Base-by-base conservation (phyloP, 2,888 invertebrate species). In the Pardosa pseudoannulata region DNA sequence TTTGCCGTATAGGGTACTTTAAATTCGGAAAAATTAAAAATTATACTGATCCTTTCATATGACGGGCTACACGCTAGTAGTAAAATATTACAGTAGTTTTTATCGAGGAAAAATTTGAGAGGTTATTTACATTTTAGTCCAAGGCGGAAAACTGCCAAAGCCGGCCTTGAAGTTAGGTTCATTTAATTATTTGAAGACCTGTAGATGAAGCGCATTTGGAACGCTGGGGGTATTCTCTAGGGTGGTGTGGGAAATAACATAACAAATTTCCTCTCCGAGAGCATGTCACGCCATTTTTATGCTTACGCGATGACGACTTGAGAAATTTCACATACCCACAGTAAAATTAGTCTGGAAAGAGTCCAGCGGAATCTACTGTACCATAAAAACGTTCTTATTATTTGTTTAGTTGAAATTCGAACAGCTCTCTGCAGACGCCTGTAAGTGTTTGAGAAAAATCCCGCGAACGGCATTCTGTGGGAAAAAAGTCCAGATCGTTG, bases 391-490 rank as follows among this genome's bases (percentile, higher is more conserved):
- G n/a, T 28, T 50, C 50, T 28, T 29, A 73, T 31, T n/a, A 50
- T 50, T 71, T 46, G 16, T 29, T 73, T 73, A 11, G 36, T 41
- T 16, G 19, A 32, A 73, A 56, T 31, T 50, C 31, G 31, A 56
- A 73, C 7, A 13, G 72, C 50, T 32, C 23, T 19, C 28, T 27
- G 29, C 19, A 11, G 29, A 46, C 23, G 46, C 64, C 32, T 28
- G n/a, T 81, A 74, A 74, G 50, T 67, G 76, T 56, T 68, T 79
- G 79, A 85, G 85, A 85, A 85, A 78, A 74, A 70, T 79, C 64
- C 74, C 46, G 64, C 32, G 79, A 39, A 7, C 11, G 56, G 31
- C 50, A 56, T 85, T 79, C 85, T 85, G 85, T 85, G 85, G 85
- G 85, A 85, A 85, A 79, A 79, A 82, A 28, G 65, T 68, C 36